A percentile compares a stretch with the other conserved stretches of the same genome.
These are phyloP conservation scores for Cuniculus paca DNA, from an alignment of 2,797 vertebrate genomes.

Conservation along the genomic window DNA sequence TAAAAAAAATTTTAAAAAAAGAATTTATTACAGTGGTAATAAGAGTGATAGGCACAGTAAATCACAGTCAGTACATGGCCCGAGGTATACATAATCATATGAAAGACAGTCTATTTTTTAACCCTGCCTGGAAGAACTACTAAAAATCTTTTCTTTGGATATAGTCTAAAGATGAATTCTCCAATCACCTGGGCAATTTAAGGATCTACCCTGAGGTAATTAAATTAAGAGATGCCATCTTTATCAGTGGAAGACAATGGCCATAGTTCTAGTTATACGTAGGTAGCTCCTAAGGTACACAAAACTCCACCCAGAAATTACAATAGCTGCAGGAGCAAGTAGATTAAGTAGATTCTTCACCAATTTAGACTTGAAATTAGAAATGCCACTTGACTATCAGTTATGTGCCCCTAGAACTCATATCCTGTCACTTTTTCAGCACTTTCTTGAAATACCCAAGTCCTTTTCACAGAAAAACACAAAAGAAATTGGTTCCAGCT, in stretches of 20 bases:
- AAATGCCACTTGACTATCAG: not conserved
- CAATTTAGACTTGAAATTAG: not conserved
- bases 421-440: not conserved
- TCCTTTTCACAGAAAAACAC: conserved; percentile 27
- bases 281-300: not conserved
- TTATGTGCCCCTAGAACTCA: not conserved
- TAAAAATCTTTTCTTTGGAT: not conserved
- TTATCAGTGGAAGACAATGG: not conserved
- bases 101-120: not conserved
- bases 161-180: conserved; percentile 14
- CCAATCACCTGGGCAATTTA: not conserved
- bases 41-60: not conserved
- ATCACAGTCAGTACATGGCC: not conserved
- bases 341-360: conserved; percentile 16
- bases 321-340: not conserved
- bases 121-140: not conserved
- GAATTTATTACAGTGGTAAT: not conserved
- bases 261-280: not conserved
- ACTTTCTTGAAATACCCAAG: conserved; percentile 45
- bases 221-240: conserved; percentile 16
- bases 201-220: not conserved
- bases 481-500: not conserved
- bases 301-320: not conserved
- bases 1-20: too few relatives aligned
- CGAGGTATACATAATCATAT: not conserved